A percentile compares a stretch with the other conserved stretches of the same genome.
phyloP scores from a whole-genome alignment of 2,797 vertebrate species.

The Scomberomorus guttatus region DNA sequence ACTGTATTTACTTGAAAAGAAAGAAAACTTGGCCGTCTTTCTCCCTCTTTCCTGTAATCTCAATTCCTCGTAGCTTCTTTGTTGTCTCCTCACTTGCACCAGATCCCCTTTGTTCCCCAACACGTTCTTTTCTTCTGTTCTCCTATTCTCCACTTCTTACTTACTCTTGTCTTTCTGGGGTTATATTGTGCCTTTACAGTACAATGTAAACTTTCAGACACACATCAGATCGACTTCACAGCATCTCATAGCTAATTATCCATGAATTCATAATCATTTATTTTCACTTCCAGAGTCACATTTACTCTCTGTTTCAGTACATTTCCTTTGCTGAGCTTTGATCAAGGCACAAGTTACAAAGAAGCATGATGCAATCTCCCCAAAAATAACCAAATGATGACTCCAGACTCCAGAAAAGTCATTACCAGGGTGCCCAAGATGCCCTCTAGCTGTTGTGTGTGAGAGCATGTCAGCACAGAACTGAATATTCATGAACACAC shows the following conservation, averaged over 20 bases:
- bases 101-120: constrained; percentile 5
- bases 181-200: constrained; percentile 3
- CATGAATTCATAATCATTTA: constrained; percentile 2
- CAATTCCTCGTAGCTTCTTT: neutral
- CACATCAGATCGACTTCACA: constrained; percentile 4
- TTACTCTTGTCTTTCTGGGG: neutral
- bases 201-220: constrained; percentile 1
- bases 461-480: constrained; percentile 35
- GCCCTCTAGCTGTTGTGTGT: constrained; percentile 34
- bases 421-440: constrained; percentile 18
- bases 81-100: constrained; percentile 20
- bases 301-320: neutral
- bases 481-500: constrained; percentile 64
- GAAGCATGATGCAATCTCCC: constrained; percentile 19
- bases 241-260: constrained; percentile 5
- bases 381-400: constrained; percentile 55
- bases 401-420: constrained; percentile 45
- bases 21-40: constrained; percentile 13
- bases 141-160: neutral
- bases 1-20: constrained; percentile 36
- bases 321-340: constrained; percentile 27
- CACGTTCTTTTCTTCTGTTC: neutral
- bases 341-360: constrained; percentile 19
- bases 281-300: neutral
- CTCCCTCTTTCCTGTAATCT: constrained; percentile 4